Base-by-base conservation (phyloP, 2,888 invertebrate species). In the Myathropa florea region DNA sequence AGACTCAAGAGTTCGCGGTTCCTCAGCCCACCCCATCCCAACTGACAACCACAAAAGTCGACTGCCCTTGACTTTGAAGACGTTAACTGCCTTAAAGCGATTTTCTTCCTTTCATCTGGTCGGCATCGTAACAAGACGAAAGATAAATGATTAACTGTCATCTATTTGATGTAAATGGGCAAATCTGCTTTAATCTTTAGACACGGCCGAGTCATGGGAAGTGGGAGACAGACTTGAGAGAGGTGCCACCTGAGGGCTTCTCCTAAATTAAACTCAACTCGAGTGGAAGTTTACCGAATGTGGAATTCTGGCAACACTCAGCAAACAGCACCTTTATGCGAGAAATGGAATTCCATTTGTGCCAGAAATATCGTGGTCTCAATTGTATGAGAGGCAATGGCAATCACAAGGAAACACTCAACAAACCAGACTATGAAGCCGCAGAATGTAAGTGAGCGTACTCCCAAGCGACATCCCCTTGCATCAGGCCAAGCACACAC, bases 261-360 rank as follows among this genome's bases (percentile, higher is more conserved):
- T 39, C 57, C 63, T 70, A 64, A 76, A 81, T 81, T 70, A 76
- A 81, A 70, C 59, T 76, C 57, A 76, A 63, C 57, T 75, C 55
- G 24, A 64, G 68, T 68, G 53, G 33, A 67, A 73, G 55, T 60
- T 65, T 21, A 61, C 61, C 36, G n/a, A 63, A 23, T 55, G 26
- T 33, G 14, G 21, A 30, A 33, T 46, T 7, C 53, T 4, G 33
- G 26, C 14, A 75, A 82, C 65, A 82, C 75, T 64, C 64, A 33
- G 65, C 68, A 78, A 78, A 83, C 10, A 33, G 3, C 30, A 46
- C 75, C 73, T 57, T 68, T 39, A 30, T 36, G 55, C 28, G 10
- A n/a, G n/a, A 75, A 67, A 81, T 81, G 73, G 68, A 81, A 81
- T 81, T 63, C 55, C 73, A 68, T 63, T 81, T 68, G 55, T 24